Percentiles rank a stretch among this genome's conserved stretches.
These are phyloP conservation scores for Mungos mungo DNA, from an alignment of 2,113 vertebrate species.

Conservation along the genomic window DNA sequence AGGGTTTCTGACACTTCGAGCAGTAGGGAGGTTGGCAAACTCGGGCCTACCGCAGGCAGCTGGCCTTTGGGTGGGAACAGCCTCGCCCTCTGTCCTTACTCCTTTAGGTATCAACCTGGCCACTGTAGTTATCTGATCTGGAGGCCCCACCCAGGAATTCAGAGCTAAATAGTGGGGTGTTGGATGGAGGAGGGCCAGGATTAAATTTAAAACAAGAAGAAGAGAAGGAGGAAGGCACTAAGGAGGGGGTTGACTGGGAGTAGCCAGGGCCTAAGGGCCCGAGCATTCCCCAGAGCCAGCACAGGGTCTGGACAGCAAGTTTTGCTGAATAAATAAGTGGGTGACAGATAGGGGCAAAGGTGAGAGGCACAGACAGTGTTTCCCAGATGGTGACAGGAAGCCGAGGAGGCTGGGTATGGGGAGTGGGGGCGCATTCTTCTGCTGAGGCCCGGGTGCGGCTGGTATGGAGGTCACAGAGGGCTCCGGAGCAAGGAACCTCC, in stretches of 20 bases:
- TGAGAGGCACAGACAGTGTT: neutral
- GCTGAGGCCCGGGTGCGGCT: neutral
- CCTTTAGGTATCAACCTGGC: neutral
- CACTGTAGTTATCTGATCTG: neutral
- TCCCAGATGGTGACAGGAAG: neutral
- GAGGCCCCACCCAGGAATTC: neutral
- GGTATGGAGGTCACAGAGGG: neutral
- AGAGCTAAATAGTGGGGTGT: neutral
- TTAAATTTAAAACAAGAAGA: neutral
- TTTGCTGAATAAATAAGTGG: constrained; percentile 38
- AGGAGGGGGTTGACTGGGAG: neutral
- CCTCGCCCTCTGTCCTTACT: neutral
- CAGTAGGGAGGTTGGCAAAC: constrained; percentile 3
- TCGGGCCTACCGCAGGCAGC: neutral
- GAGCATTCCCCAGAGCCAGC: neutral
- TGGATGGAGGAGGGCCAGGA: neutral
- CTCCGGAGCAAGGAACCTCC: neutral
- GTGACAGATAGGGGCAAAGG: constrained; percentile 35
- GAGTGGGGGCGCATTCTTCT: neutral
- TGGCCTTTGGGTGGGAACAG: neutral
- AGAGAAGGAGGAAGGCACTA: neutral
- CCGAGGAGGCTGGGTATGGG: neutral
- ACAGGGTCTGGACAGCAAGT: neutral
- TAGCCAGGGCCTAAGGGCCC: neutral
- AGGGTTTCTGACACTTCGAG: neutral